Evolutionary conservation across 2,888 invertebrate genomes (phyloP).

Genomic region (Matsumyia berberina): DNA sequence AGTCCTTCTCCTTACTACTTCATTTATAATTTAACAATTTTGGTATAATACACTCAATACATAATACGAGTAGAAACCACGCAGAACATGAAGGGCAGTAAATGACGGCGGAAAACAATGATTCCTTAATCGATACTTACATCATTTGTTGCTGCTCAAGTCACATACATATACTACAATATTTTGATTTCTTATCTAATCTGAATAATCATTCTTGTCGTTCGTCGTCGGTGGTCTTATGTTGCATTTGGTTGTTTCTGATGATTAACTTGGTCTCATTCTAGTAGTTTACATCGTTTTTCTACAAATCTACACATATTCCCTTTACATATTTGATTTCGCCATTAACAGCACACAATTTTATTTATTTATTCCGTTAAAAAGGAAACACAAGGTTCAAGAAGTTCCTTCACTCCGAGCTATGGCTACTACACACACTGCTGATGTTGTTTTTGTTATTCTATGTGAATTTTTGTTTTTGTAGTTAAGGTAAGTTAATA

Average conservation of each 20-base stretch:
- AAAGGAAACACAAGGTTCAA: constrained; percentile 17
- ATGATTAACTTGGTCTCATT: background rate
- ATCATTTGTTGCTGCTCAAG: constrained; percentile 34
- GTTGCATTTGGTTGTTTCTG: constrained; percentile 14
- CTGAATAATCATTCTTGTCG: constrained; percentile 20
- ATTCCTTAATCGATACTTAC: constrained; percentile 22
- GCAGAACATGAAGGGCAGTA: constrained; percentile 33
- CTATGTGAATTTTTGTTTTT: constrained; percentile 38
- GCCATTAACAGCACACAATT: constrained; percentile 22
- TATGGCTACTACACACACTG: constrained; percentile 27
- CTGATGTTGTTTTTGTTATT: constrained; percentile 47
- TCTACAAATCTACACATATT: constrained; percentile 29
- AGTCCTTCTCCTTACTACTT: too few relatives aligned
- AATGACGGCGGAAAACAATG: background rate
- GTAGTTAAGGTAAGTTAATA: constrained; percentile 43
- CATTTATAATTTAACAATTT: too few relatives aligned
- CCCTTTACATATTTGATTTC: constrained; percentile 19
- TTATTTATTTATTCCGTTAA: constrained; percentile 39
- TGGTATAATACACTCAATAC: too few relatives aligned
- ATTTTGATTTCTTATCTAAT: constrained; percentile 19
- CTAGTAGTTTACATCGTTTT: background rate
- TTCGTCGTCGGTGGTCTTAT: constrained; percentile 25
- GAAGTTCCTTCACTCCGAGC: constrained; percentile 17
- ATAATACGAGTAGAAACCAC: constrained; percentile 21
- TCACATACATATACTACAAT: background rate